Conservation (phyloP, 92 coral and sea anemone species). For the Actinernus sp. region DNA sequence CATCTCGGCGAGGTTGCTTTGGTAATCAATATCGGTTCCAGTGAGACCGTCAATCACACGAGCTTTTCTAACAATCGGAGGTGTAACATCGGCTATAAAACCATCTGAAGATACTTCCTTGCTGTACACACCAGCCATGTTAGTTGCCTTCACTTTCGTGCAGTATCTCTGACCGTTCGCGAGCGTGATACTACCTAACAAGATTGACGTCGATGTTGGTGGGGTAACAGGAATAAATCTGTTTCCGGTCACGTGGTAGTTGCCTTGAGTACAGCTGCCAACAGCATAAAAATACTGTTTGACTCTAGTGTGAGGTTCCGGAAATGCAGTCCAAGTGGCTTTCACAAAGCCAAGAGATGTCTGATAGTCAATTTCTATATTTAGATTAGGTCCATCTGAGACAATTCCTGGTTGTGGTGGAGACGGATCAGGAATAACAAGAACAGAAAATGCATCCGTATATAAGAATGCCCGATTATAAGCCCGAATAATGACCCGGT, state of each 20-base stretch:
- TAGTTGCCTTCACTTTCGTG: conserved; percentile 87
- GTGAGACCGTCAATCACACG: conserved; percentile 85
- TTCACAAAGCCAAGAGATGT: conserved; percentile 67
- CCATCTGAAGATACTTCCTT: conserved; percentile 87
- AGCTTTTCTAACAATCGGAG: conserved; percentile 75
- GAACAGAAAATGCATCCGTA: conserved; percentile 72
- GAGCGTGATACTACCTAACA: conserved; percentile 56
- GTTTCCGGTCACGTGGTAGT: conserved; percentile 91
- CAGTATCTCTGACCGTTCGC: conserved; percentile 95
- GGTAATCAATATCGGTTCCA: conserved; percentile 85
- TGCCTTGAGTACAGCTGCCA: conserved; percentile 86
- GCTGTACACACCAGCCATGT: conserved; percentile 87
- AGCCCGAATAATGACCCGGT: conserved; percentile 76
- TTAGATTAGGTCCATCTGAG: conserved; percentile 70
- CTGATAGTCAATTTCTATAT: conserved; percentile 73
- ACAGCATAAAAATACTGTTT: conserved; percentile 91
- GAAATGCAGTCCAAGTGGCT: conserved; percentile 87
- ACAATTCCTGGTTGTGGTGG: conserved; percentile 81
- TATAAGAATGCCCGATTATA: conserved; percentile 80
- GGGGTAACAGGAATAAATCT: conserved; percentile 71
- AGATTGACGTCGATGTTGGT: conserved; percentile 72
- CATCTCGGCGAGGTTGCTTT: conserved; percentile 61
- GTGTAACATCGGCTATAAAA: conserved; percentile 82
- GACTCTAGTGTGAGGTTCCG: conserved; percentile 73
- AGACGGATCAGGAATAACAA: conserved; percentile 82